Percentiles rank a stretch among this genome's conserved stretches.
Conservation (phyloP, 2,888 invertebrate genomes). For the Saturnia pavonia region DNA sequence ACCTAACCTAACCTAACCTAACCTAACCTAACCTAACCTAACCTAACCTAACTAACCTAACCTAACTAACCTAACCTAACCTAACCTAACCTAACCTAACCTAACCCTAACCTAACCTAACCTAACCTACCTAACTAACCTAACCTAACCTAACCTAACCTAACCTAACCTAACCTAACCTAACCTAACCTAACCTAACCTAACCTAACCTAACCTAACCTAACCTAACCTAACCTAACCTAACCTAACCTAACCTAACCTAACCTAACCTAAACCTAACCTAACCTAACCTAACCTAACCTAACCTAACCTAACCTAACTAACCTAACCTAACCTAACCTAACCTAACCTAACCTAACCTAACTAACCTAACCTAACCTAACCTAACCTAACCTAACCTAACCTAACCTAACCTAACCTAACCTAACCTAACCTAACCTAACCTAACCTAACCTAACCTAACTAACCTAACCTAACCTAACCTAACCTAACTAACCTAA, state of each 20-base stretch:
- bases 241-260: conserved; percentile 4
- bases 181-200: conserved; percentile 17
- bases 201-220: not conserved
- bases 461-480: conserved; percentile 24
- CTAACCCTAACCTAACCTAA: conserved; percentile 21
- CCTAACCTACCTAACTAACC: not conserved
- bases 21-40: conserved; percentile 21
- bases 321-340: not conserved
- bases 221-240: not conserved
- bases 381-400: conserved; percentile 19
- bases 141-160: conserved; percentile 25
- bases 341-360: conserved; percentile 21
- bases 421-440: not conserved
- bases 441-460: conserved; percentile 14
- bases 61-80: not conserved
- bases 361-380: conserved; percentile 9
- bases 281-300: not conserved
- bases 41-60: conserved; percentile 5
- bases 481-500: conserved; percentile 26
- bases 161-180: conserved; percentile 27
- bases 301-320: conserved; percentile 20
- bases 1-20: conserved; percentile 32
- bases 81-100: conserved; percentile 17
- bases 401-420: conserved; percentile 8
- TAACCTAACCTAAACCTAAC: conserved; percentile 4